phyloP scores from a whole-genome alignment of 1,140 invertebrate genomes.

The Idris sp. region DNA sequence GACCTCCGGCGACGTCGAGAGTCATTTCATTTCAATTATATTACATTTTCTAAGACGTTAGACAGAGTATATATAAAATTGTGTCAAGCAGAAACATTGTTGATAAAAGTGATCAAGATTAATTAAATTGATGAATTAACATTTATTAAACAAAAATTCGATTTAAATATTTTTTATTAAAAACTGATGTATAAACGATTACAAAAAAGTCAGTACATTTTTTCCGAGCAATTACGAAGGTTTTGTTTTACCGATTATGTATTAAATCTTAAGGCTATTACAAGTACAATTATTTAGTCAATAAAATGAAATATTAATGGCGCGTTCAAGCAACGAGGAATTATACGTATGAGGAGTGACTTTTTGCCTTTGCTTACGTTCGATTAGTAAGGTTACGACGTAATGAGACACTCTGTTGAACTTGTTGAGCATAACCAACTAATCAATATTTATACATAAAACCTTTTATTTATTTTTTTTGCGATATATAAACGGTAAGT shows the following conservation, averaged over 20 bases:
- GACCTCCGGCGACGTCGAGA: constrained; percentile 29
- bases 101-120: too few species aligned
- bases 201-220: constrained; percentile 45
- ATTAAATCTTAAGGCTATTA: constrained; percentile 54
- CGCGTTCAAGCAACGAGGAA: constrained; percentile 45
- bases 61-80: background rate
- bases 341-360: constrained; percentile 48
- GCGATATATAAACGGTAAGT: too few species aligned
- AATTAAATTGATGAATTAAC: too few species aligned
- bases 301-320: constrained; percentile 64
- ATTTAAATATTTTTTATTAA: too few species aligned
- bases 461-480: constrained; percentile 55
- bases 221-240: constrained; percentile 48
- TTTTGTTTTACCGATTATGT: constrained; percentile 49
- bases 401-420: constrained; percentile 55
- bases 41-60: background rate
- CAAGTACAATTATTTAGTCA: constrained; percentile 58
- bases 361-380: constrained; percentile 56
- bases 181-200: too few species aligned
- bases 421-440: constrained; percentile 33
- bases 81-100: too few species aligned
- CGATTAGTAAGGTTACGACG: constrained; percentile 58
- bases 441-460: constrained; percentile 61
- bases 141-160: too few species aligned
- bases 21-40: constrained; percentile 32